Evolutionary conservation across 1,140 invertebrate genomes (phyloP), one percentile per base, ranked within the genome.

Genomic region (Drosophila sulfurigaster): DNA sequence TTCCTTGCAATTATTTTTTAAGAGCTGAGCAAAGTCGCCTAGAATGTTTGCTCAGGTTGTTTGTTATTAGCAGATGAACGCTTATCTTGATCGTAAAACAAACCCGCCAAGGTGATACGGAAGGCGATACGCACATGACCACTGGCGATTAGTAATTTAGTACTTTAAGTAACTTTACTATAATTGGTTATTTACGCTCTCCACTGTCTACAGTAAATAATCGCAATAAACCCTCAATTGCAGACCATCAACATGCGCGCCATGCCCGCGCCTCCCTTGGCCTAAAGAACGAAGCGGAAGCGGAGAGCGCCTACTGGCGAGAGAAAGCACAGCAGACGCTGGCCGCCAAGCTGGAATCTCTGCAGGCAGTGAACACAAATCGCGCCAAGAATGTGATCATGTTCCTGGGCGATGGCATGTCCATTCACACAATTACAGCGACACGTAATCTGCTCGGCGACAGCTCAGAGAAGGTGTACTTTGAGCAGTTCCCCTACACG

Each of bases 381-480:
- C 75, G 65, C 10, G 96, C 96, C 2, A 96, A 95, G 80, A 96
- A 96, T 91, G 94, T 96, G 4, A 95, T 97, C 20, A 85, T 97
- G 73, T 97, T 97, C 79, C 90, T 97, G 51, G 96, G 96, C 1
- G 96, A 97, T 82, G 96, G 96, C 13, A 96, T 97, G 96, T 96
- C 96, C 10, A 92, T 96, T n/a, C 93, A 96, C 1, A 97, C 96
- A 3, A 85, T 96, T 7, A 95, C 95, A 0, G 95, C 96, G 0
- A 94, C 95, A 1, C 92, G 96, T 20, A 95, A 96, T 45, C 93
- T 94, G 62, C 93, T 95, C 65, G 96, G 95, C 1, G 95, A 94
- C 46, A 96, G 97, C 92, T 95, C 96, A 63, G 88, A 93, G 3
- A 86, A 94, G 57, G 94, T 97, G 4, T 94, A 94, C 49, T 97